These are phyloP conservation scores for Drosophila gunungcola DNA, from an alignment of 1,140 invertebrate genomes.

Conservation along the genomic window DNA sequence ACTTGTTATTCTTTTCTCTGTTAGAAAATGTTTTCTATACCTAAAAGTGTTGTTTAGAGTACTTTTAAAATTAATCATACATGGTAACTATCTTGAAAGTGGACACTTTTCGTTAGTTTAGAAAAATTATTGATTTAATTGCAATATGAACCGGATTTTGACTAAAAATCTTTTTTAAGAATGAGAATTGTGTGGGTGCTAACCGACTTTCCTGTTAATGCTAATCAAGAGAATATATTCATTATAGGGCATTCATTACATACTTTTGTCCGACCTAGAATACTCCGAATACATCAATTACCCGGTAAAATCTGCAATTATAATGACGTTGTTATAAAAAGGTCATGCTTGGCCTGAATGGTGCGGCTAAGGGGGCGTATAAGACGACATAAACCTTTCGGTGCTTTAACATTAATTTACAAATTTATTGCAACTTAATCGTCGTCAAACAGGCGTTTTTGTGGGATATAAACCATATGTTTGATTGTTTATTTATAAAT, in stretches of 20 bases:
- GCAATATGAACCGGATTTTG: too few species aligned
- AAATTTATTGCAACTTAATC: background rate
- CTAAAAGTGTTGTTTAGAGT: background rate
- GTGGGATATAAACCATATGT: slow-evolving; percentile 6
- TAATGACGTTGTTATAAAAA: slow-evolving; percentile 21
- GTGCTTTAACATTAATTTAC: background rate
- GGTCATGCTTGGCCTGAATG: slow-evolving; percentile 11
- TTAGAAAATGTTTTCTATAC: background rate
- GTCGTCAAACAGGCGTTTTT: slow-evolving; percentile 1
- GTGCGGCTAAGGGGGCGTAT: slow-evolving; percentile 1
- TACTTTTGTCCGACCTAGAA: too few species aligned
- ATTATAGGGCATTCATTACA: too few species aligned
- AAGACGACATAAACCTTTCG: background rate
- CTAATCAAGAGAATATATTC: too few species aligned
- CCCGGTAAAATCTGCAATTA: slow-evolving; percentile 43
- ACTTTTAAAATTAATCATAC: background rate
- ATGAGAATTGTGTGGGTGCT: too few species aligned
- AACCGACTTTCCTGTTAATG: too few species aligned
- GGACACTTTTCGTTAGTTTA: background rate
- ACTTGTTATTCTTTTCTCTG: background rate
- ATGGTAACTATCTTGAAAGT: slow-evolving; percentile 1
- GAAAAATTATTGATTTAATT: too few species aligned
- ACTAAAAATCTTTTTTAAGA: too few species aligned
- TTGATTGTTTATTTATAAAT: background rate
- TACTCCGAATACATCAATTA: background rate